A percentile compares a stretch with the other conserved stretches of the same genome.
These are phyloP conservation scores for Achatina immaculata DNA, from an alignment of 1,140 invertebrate species.

Conservation along the genomic window DNA sequence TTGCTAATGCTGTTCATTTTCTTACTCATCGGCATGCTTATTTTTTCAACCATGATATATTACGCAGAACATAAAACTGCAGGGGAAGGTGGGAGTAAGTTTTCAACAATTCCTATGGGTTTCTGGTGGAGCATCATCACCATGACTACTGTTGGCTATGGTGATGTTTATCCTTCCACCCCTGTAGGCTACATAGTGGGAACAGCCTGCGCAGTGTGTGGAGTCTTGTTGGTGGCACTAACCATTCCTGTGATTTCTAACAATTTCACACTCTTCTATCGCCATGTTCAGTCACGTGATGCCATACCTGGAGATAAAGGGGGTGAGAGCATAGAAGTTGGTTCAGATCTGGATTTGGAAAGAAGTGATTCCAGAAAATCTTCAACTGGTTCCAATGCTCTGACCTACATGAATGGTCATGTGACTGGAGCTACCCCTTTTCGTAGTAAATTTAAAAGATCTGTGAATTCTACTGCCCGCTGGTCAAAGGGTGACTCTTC, in stretches of 20 bases:
- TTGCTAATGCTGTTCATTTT: constrained; percentile 90
- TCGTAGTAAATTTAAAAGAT: constrained; percentile 16
- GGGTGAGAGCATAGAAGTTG: constrained; percentile 7
- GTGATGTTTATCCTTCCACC: constrained; percentile 66
- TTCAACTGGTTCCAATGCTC: constrained; percentile 55
- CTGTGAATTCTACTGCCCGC: constrained; percentile 28
- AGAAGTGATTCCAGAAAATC: constrained; percentile 48
- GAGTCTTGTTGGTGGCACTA: constrained; percentile 64
- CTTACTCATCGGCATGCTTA: constrained; percentile 95
- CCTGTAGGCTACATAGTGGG: constrained; percentile 74
- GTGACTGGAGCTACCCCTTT: constrained; percentile 37
- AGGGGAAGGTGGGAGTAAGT: constrained; percentile 54
- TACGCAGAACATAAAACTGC: constrained; percentile 86
- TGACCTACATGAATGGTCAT: constrained; percentile 58
- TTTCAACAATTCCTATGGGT: constrained; percentile 68
- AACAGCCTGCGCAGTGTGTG: constrained; percentile 59
- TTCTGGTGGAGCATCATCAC: constrained; percentile 76
- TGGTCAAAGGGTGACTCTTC: constrained; percentile 57
- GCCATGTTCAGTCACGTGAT: constrained; percentile 59
- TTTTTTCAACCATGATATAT: constrained; percentile 97
- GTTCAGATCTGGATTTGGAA: constrained; percentile 37
- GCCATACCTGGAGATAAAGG: constrained; percentile 41
- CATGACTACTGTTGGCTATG: constrained; percentile 75
- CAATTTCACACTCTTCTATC: constrained; percentile 67
- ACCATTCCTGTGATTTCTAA: constrained; percentile 68